Percentiles rank a stretch among this genome's conserved stretches.
Evolutionary conservation across 2,113 vertebrate genomes (phyloP).

Genomic region (Oreochromis aureus): DNA sequence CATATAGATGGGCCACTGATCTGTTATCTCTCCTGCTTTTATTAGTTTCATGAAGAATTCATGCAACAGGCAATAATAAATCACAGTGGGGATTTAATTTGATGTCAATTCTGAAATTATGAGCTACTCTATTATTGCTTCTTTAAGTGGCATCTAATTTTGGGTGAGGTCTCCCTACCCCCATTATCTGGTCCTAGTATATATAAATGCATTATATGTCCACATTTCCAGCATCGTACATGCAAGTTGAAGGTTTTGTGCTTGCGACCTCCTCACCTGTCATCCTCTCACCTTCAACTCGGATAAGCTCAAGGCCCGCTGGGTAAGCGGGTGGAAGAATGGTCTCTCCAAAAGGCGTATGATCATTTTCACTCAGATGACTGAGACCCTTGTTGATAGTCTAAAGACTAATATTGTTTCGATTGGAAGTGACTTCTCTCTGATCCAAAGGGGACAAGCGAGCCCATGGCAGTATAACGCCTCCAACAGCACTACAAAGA

Average conservation of each 20-base stretch:
- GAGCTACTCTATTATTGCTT: not conserved
- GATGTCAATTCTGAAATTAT: not conserved
- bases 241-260: not conserved
- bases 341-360: not conserved
- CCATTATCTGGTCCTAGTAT: not conserved
- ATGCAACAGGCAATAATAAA: not conserved
- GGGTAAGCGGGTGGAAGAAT: not conserved
- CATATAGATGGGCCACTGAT: constrained; percentile 1
- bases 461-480: not conserved
- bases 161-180: not conserved
- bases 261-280: not conserved
- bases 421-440: not conserved
- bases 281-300: not conserved
- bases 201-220: not conserved
- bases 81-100: constrained; percentile 7
- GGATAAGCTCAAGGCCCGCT: not conserved
- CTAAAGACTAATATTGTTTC: not conserved
- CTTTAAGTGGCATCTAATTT: not conserved
- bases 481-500: not conserved
- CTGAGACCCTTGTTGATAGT: not conserved
- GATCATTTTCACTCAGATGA: not conserved
- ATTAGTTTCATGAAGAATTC: constrained; percentile 31
- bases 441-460: not conserved
- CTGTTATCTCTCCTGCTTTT: not conserved
- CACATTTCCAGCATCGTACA: not conserved